Percentiles rank a stretch among this genome's conserved stretches.
Evolutionary conservation across 2,113 vertebrate species (phyloP).

Genomic region (Brachypteracias leptosomus): DNA sequence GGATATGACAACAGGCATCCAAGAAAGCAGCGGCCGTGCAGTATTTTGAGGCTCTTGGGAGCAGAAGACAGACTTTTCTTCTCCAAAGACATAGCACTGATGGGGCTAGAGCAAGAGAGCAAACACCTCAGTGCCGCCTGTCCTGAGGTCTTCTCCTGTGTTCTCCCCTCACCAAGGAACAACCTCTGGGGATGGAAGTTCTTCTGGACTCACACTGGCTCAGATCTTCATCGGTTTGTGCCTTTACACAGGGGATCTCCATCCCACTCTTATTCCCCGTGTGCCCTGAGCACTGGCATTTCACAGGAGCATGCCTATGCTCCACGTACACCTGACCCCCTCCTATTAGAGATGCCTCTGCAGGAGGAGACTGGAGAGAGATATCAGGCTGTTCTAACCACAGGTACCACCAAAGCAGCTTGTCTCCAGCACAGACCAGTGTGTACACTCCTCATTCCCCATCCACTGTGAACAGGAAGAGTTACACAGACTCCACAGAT

Average conservation of each 20-base stretch:
- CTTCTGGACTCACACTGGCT: neutral
- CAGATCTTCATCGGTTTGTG: neutral
- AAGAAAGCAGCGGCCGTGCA: neutral
- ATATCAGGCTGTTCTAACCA: too few species aligned
- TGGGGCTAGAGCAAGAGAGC: neutral
- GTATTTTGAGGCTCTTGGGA: neutral
- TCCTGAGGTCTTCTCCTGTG: neutral
- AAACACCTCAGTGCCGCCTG: neutral
- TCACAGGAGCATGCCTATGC: neutral
- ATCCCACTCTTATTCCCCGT: too few species aligned
- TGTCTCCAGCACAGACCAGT: neutral
- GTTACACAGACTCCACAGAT: neutral
- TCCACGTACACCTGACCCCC: neutral
- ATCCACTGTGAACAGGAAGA: rapidly evolving
- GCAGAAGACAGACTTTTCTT: neutral
- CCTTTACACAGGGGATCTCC: neutral
- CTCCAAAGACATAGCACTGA: neutral
- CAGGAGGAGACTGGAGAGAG: neutral
- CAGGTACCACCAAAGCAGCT: neutral
- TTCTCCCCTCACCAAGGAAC: neutral
- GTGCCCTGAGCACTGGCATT: neutral
- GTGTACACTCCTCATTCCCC: rapidly evolving
- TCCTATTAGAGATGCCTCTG: neutral
- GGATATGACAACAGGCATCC: neutral
- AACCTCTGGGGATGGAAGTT: neutral